Conservation (phyloP, 2,888 invertebrate genomes). For the Myathropa florea region DNA sequence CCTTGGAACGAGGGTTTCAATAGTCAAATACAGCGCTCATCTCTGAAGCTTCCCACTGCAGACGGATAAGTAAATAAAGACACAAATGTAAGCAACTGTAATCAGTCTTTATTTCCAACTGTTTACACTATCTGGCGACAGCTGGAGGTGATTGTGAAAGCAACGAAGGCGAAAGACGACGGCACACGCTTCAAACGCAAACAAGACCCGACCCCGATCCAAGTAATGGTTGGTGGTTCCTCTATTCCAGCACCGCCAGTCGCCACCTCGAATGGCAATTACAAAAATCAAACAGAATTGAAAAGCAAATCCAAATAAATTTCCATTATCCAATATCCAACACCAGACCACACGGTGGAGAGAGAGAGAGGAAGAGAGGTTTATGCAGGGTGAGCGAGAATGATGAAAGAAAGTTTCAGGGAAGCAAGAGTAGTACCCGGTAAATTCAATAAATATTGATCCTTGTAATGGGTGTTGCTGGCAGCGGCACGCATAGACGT, state of each 20-base stretch:
- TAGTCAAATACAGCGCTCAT: too few relatives aligned
- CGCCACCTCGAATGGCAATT: conserved; percentile 24
- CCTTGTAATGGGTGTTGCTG: conserved; percentile 7
- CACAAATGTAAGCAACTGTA: too few relatives aligned
- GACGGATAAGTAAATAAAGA: too few relatives aligned
- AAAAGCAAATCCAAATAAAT: conserved; percentile 35
- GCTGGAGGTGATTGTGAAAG: too few relatives aligned
- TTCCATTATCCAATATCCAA: conserved; percentile 13
- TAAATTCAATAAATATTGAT: conserved; percentile 49
- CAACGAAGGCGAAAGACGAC: background rate
- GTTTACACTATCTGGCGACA: too few relatives aligned
- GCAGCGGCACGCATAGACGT: background rate
- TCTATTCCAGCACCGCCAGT: background rate
- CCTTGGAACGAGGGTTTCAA: too few relatives aligned
- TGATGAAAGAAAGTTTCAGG: background rate
- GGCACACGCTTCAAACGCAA: background rate
- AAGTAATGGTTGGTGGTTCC: background rate
- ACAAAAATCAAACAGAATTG: conserved; percentile 24
- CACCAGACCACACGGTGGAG: background rate
- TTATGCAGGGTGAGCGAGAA: too few relatives aligned
- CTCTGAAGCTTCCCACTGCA: too few relatives aligned
- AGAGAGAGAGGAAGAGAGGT: background rate
- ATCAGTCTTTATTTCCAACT: too few relatives aligned
- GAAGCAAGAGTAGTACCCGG: conserved; percentile 11
- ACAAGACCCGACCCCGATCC: background rate